A percentile compares a stretch with the other conserved stretches of the same genome.
Evolutionary conservation across 2,888 invertebrate genomes (phyloP).

Genomic region (Eurytoma adleriae): DNA sequence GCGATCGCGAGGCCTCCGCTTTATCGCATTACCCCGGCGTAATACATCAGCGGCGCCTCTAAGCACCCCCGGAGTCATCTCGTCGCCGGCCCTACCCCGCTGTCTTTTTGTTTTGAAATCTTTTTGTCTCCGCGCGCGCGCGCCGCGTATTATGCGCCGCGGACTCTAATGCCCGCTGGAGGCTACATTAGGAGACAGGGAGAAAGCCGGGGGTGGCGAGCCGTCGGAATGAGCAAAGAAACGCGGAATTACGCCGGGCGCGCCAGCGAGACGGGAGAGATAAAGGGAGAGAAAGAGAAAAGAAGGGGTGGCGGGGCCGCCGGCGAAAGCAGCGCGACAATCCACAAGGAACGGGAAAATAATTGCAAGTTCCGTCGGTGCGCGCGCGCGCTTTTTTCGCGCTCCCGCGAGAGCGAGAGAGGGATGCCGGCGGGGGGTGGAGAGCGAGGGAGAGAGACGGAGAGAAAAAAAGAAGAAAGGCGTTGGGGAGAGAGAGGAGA

Average conservation of each 20-base stretch:
- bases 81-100: background rate
- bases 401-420: constrained; percentile 58
- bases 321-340: constrained; percentile 66
- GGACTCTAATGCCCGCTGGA: constrained; percentile 67
- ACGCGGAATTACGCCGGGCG: constrained; percentile 59
- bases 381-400: constrained; percentile 62
- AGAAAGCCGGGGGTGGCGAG: constrained; percentile 32
- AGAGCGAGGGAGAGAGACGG: constrained; percentile 57
- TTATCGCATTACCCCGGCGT: background rate
- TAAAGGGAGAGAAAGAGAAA: constrained; percentile 51
- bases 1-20: constrained; percentile 20
- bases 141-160: constrained; percentile 26
- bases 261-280: constrained; percentile 48
- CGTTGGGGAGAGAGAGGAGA: constrained; percentile 14
- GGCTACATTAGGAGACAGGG: constrained; percentile 65
- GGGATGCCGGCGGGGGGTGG: constrained; percentile 48
- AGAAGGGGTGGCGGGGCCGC: constrained; percentile 37
- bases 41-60: background rate
- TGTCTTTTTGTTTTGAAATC: constrained; percentile 42
- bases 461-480: constrained; percentile 53
- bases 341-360: constrained; percentile 73
- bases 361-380: constrained; percentile 73
- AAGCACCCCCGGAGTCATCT: constrained; percentile 15
- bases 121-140: constrained; percentile 44
- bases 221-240: constrained; percentile 60